Percentiles rank a stretch among this genome's conserved stretches.
These are phyloP conservation scores for Callospermophilus lateralis DNA, from an alignment of 2,113 vertebrate species.

Conservation along the genomic window DNA sequence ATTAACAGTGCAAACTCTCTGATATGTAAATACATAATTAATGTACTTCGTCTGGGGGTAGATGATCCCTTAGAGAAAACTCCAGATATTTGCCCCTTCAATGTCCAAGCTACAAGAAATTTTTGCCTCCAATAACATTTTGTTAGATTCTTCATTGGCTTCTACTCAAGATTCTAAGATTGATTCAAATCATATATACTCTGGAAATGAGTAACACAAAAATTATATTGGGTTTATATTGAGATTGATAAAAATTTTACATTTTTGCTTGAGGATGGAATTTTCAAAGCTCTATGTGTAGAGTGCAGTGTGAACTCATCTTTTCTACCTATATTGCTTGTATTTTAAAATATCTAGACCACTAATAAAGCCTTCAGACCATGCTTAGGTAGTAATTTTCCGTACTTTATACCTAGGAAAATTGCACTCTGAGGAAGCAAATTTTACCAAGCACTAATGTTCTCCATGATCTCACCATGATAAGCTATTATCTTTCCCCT, in stretches of 20 bases:
- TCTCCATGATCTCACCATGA: background rate
- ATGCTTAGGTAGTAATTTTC: conserved; percentile 40
- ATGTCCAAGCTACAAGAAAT: background rate
- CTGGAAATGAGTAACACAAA: background rate
- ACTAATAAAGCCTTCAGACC: conserved; percentile 41
- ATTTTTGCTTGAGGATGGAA: background rate
- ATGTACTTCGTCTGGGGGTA: background rate
- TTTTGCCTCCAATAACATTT: background rate
- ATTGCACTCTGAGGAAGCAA: background rate
- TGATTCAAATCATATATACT: background rate
- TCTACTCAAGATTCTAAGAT: background rate
- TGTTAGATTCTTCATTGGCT: background rate
- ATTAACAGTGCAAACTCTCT: background rate
- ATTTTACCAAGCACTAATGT: conserved; percentile 28
- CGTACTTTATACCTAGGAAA: conserved; percentile 25
- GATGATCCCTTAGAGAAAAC: background rate
- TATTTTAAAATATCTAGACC: conserved; percentile 31
- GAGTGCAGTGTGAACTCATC: background rate
- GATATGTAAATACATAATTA: background rate
- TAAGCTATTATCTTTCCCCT: background rate
- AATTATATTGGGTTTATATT: background rate
- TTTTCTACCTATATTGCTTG: background rate
- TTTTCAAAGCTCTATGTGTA: background rate
- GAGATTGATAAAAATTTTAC: background rate
- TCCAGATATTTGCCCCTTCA: background rate